Base-by-base conservation (phyloP, 2,797 vertebrate species). In the Nasua narica region DNA sequence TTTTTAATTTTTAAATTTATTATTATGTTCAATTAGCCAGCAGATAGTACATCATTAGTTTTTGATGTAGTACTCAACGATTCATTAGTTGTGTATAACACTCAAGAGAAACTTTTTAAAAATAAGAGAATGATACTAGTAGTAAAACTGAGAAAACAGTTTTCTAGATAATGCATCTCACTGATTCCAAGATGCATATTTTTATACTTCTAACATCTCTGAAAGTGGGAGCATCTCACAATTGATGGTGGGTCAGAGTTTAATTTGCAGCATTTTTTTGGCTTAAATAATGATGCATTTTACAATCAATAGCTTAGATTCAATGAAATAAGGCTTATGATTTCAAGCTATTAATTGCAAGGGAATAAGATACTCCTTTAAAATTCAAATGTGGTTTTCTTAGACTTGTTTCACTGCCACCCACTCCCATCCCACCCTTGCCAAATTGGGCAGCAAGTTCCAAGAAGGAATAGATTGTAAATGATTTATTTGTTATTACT, bases 351-450 rank as follows among this genome's bases (percentile, higher is more conserved):
- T 82, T 69, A 87, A 82, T 1, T 77, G 15, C n/a, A 88, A 85
- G 48, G 35, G 43, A 79, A 88, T 48, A 91, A 87, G 14, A 56
- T 32, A 84, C 35, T 76, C n/a, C 19, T 83, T 94, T 82, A 79
- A 90, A 96, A 96, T 92, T 69, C 25, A 96, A 81, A 83, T 85
- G 27, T 43, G 25, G 27, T 70, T 92, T 67, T 92, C 48, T 29
- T 85, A 79, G 46, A 72, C 60, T 69, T 90, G 40, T 91, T 86
- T 76, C 50, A 27, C 14, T 43, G 40, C 88, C 0, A 37, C 43
- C 2, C 25, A 87, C 18, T 9, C 21, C 5, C 18, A 7, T 62
- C 32, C 9, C 12, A 48, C 9, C 15, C 15, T 50, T 21, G 1
- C 7, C 65, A 84, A 92, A 85, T 2, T 94, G 48, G 48, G 50